Evolutionary conservation across 1,140 invertebrate genomes (phyloP).

Genomic region (Temnothorax nylanderi): DNA sequence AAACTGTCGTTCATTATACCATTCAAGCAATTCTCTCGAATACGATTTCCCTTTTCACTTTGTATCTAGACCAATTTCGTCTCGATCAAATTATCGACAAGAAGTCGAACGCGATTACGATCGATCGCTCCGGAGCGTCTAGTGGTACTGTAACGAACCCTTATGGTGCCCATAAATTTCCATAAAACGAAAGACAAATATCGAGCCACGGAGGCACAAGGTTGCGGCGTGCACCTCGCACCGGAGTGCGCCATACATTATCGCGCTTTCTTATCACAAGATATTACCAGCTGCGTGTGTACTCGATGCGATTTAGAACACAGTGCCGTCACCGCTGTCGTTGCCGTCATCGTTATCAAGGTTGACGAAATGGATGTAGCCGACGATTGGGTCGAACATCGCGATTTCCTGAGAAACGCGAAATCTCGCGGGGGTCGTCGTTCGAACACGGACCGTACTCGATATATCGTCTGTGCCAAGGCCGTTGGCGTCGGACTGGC

Average conservation of each 20-base stretch:
- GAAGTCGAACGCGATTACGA: conserved; percentile 43
- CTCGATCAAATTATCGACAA: conserved; percentile 49
- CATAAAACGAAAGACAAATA: conserved; percentile 61
- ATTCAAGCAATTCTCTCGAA: background rate
- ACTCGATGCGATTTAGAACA: background rate
- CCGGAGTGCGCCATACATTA: conserved; percentile 39
- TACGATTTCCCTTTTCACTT: conserved; percentile 10
- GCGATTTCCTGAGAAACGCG: conserved; percentile 76
- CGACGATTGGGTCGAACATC: conserved; percentile 60
- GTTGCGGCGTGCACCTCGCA: background rate
- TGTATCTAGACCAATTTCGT: conserved; percentile 3
- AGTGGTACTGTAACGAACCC: conserved; percentile 13
- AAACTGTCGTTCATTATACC: conserved; percentile 7
- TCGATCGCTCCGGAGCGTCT: conserved; percentile 19
- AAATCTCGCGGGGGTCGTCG: conserved; percentile 75
- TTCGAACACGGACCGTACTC: conserved; percentile 52
- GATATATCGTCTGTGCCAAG: conserved; percentile 63
- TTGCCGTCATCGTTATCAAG: background rate
- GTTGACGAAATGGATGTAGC: background rate
- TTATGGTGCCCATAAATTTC: conserved; percentile 60
- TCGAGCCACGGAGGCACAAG: conserved; percentile 13
- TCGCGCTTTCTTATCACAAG: conserved; percentile 56
- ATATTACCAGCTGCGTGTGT: conserved; percentile 45
- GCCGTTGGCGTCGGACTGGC: conserved; percentile 58
- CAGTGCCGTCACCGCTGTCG: background rate